These are phyloP conservation scores for Xanthia icteritia DNA, from an alignment of 2,888 invertebrate genomes.

Conservation along the genomic window DNA sequence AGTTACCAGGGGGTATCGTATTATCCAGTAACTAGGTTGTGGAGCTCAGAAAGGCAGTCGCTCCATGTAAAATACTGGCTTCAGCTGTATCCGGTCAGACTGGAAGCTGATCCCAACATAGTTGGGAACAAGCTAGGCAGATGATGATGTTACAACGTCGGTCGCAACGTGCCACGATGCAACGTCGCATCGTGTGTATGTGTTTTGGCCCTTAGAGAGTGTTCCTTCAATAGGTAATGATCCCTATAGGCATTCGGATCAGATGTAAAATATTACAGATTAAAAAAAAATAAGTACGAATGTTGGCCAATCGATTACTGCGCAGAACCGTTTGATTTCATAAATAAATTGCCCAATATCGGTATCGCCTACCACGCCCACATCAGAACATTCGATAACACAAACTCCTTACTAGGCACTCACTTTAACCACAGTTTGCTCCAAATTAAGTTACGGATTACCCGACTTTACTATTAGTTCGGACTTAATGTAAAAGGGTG, in stretches of 20 bases:
- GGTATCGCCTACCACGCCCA: neutral
- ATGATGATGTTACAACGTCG: neutral
- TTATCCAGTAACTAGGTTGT: too few relatives aligned
- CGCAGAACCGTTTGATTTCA: neutral
- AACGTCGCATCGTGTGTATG: neutral
- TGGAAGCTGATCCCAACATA: too few relatives aligned
- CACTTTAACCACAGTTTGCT: conserved; percentile 58
- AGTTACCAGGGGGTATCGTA: too few relatives aligned
- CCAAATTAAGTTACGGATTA: conserved; percentile 66
- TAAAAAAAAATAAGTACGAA: neutral
- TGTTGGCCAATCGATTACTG: neutral
- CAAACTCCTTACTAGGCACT: conserved; percentile 53
- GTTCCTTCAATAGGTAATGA: too few relatives aligned
- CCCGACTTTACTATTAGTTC: conserved; percentile 66
- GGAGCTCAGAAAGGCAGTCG: too few relatives aligned
- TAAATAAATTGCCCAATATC: conserved; percentile 6
- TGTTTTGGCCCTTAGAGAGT: too few relatives aligned
- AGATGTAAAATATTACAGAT: neutral
- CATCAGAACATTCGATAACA: conserved; percentile 45
- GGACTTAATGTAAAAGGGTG: conserved; percentile 66
- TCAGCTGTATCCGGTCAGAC: too few relatives aligned
- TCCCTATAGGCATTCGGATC: too few relatives aligned
- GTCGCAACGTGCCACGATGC: neutral
- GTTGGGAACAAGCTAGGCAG: too few relatives aligned
- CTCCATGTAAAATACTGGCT: too few relatives aligned